Evolutionary conservation across 2,113 vertebrate species (phyloP), one percentile per base, ranked within the genome.

Genomic region (Promerops cafer): DNA sequence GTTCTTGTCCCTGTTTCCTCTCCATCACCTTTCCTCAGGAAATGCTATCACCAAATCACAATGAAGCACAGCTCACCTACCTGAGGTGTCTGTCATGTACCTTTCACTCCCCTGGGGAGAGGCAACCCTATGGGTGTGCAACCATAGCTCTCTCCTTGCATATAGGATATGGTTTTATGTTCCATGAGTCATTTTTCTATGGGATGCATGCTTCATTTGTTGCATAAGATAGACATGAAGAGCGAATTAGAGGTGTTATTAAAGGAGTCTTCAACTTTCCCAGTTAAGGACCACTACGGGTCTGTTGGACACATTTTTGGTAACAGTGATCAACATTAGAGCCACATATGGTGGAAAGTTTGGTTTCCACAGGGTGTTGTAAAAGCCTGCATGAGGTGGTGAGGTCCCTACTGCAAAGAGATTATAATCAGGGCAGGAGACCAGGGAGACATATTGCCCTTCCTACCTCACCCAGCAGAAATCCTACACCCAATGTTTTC

Each of bases 121-220:
- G 68, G 23, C 16, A 56, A 7, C 37, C 65, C 72, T 68, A 11
- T 56, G 52, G 66, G 12, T 1, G 0, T 65, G 33, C 63, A 83
- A 16, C 63, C 42, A 21, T 40, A 45, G 37, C 33, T 50, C 22
- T 69, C 54, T 76, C 19, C 26, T 80, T 70, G 16, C 22, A 12
- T 19, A 26, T 28, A 33, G 0, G 0, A 14, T 18, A 42, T 0
- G 1, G 31, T 61, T 89, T 71, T 56, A 19, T 4, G 0, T 44
- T 39, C 40, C 50, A 19, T 1, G 0, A 72, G n/a, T 54, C 7
- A 19, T 80, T 84, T 81, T 54, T n/a, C 61, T 35, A 13, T 70
- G 44, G n/a, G 61, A 37, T 39, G 11, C 31, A 2, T 49, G 50
- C 56, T 49, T 80, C 28, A 7, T 71, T 71, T 69, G 9, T 53